Evolutionary conservation across 1,140 invertebrate species (phyloP).

Genomic region (Lordiphosa clarofinis): DNA sequence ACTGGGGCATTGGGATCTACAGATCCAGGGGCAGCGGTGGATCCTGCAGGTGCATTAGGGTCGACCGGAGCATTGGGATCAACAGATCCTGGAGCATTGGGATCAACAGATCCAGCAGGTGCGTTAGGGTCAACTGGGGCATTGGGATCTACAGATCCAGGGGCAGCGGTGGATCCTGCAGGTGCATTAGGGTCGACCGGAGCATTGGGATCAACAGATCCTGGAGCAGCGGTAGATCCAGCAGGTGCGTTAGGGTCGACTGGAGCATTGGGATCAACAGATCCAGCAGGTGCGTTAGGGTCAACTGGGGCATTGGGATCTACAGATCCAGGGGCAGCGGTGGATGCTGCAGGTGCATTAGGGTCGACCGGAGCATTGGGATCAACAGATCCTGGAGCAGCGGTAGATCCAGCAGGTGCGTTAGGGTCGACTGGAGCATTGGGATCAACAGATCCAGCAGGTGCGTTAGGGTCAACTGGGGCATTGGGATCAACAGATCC

Average conservation of each 20-base stretch:
- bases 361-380: conserved; percentile 15
- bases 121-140: too few species aligned
- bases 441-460: conserved; percentile 4
- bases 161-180: too few species aligned
- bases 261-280: not conserved
- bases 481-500: conserved; percentile 13
- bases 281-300: conserved; percentile 2
- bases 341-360: not conserved
- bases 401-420: conserved; percentile 4
- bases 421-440: conserved; percentile 19
- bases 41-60: too few species aligned
- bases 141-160: too few species aligned
- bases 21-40: too few species aligned
- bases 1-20: too few species aligned
- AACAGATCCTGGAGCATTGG: too few species aligned
- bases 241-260: conserved; percentile 6
- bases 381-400: not conserved
- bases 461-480: conserved; percentile 9
- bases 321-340: not conserved
- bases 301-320: conserved; percentile 19
- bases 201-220: not conserved
- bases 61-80: too few species aligned
- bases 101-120: not conserved
- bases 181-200: conserved; percentile 2
- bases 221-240: conserved; percentile 1